Percentiles rank a stretch among this genome's conserved stretches.
Conservation (phyloP, 2,113 vertebrate species). For the Monopterus albus region DNA sequence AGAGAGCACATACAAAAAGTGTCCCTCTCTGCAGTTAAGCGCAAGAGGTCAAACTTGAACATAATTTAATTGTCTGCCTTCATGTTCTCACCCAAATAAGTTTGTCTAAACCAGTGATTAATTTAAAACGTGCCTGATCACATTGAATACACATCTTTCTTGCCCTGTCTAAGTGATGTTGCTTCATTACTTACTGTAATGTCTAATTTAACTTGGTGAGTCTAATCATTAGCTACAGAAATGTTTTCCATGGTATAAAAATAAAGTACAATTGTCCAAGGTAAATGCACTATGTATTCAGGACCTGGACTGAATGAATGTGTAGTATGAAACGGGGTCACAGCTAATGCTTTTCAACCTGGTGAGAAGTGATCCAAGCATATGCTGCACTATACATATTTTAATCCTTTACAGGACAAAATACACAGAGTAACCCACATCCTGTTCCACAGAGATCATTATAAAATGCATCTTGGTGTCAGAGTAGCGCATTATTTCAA, state of each 20-base stretch:
- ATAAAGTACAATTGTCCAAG: too few relatives aligned
- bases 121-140: background rate
- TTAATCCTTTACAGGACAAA: conserved; percentile 39
- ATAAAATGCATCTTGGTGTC: conserved; percentile 37
- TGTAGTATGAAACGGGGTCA: conserved; percentile 19
- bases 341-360: conserved; percentile 10
- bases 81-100: background rate
- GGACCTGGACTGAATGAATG: fast-evolving
- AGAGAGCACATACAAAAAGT: too few relatives aligned
- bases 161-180: background rate
- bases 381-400: conserved; percentile 39
- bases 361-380: conserved; percentile 3
- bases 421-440: conserved; percentile 54
- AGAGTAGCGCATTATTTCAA: background rate
- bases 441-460: conserved; percentile 17
- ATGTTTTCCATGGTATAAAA: too few relatives aligned
- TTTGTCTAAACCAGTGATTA: background rate
- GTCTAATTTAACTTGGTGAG: too few relatives aligned
- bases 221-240: too few relatives aligned
- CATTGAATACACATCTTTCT: background rate
- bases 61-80: too few relatives aligned
- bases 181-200: background rate
- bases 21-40: too few relatives aligned
- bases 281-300: too few relatives aligned
- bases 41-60: too few relatives aligned